Evolutionary conservation across 2,113 vertebrate species (phyloP), one percentile per base, ranked within the genome.

Genomic region (Cheilinus undulatus): DNA sequence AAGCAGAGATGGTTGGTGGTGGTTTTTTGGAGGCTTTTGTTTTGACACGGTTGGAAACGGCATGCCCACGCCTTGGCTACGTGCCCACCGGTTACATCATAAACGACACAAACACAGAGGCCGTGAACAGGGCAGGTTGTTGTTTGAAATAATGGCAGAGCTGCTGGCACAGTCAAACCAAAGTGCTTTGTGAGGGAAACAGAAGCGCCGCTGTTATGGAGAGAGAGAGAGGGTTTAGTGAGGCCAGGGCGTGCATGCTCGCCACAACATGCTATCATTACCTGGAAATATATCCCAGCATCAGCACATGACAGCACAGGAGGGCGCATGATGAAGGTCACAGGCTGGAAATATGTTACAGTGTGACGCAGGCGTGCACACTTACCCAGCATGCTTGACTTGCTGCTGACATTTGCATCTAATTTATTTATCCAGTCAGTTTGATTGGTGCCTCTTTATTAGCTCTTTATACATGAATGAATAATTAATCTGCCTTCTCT

Each of bases 251-350:
- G 53, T 42, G 46, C 12, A 3, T 50, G 63, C 71, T 75, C 3
- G 20, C 64, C 59, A 67, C 74, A 48, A 38, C 66, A 66, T 72
- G 65, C 48, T 23, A 22, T 76, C 54, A 62, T 83, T 85, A 89
- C 87, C 73, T 91, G 82, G 70, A 54, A 77, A 78, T n/a, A 85
- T 82, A 30, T 60, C 52, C 28, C 13, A 3, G 70, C 75, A 69
- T 86, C 83, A 77, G 79, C 83, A 84, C 66, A 83, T 66, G 69
- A 83, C 14, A 20, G 56, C 78, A 53, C 38, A 76, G 86, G 87
- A 84, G n/a, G n/a, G n/a, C 82, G 61, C 71, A 30, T 14, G 49
- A 50, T 84, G 83, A 92, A 92, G 89, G 88, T 88, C 78, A 73
- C 1, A 72, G 58, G 24, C 28, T 7, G 45, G 9, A 54, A 40